Evolutionary conservation across 2,797 vertebrate species (phyloP), one percentile per base, ranked within the genome.

Genomic region (Spatula clypeata): DNA sequence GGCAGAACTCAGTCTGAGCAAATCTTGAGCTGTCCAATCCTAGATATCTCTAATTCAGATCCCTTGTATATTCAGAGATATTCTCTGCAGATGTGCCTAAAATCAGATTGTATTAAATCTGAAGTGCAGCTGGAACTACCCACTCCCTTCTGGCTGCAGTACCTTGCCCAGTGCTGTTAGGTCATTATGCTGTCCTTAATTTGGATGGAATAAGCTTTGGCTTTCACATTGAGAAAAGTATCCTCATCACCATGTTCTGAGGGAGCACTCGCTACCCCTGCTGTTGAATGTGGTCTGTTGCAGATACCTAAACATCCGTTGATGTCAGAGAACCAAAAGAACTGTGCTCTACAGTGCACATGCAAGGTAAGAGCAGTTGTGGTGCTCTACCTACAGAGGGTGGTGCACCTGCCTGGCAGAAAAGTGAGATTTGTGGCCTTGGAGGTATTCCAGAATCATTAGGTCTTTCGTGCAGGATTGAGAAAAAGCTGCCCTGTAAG

Each of bases 161-260:
- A 45, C 29, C 8, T 81, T 81, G 20, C 54, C 24, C 45, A 17
- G 15, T 38, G 34, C 20, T 67, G 5, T 20, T 64, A 24, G 32
- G 24, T 66, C 16, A 4, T 72, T 38, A 10, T 3, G 1, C 13
- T 75, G 5, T 23, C 11, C 11, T 79, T 29, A 32, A 0, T 62
- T 40, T 66, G 36, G 27, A 11, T 61, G 10, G 20, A 71, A 15
- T 2, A 36, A 57, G 42, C 17, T 66, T 65, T 3, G 72, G 4
- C 19, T 64, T 67, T 74, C 34, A 12, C 4, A 47, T 7, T 14
- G 66, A 21, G 34, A 24, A 57, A 57, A 90, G 8, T 58, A 51
- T 47, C 31, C 12, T 83, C 5, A 67, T 53, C 11, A 17, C 38
- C 0, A 0, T 7, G 1, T 14, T 91, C 17, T 71, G 26, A 74